Evolutionary conservation across 2,797 vertebrate genomes (phyloP), one percentile per base, ranked within the genome.

Genomic region (Antrozous pallidus): DNA sequence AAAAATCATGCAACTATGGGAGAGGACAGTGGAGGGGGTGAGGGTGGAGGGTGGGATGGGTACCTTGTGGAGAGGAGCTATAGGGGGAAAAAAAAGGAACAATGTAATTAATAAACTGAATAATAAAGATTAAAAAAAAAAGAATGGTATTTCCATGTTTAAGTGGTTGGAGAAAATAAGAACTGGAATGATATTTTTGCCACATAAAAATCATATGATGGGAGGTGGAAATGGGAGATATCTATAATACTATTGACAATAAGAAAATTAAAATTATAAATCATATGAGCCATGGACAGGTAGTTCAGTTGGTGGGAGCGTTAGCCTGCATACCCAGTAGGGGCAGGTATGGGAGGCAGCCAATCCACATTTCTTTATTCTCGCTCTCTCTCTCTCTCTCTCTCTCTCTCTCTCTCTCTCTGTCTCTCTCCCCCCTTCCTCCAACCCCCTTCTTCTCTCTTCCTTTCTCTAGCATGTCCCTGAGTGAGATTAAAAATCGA

Each of bases 341-440:
- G 63, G 63, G n/a, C 63, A 65, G 2, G 4, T 33, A 33, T 18
- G n/a, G n/a, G 63, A 65, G 63, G 63, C n/a, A 65, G n/a, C 17
- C 63, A 4, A 65, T 16, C 0, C 2, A 63, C 20, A 17, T 65
- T 33, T 65, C 14, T 65, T 16, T 65, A 31, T 31, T 1, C 31
- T n/a, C 31, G n/a, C 61, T n/a, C 31, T 65, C 31, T 17, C 61
- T 33, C 61, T 7, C 14, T 63, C 31, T 16, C 61, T 33, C 61
- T 7, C 61, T 31, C 12, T 1, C 12, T 14, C 9, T 1, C 9
- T 11, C 22, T 3, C 54, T n/a, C n/a, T n/a, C n/a, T n/a, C n/a
- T n/a, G n/a, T n/a, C n/a, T n/a, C n/a, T n/a, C n/a, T n/a, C n/a
- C 4, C 54, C 0, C 12, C 58, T 28, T 7, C 5, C 26, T 63